phyloP scores from a whole-genome alignment of 2,113 vertebrate species.

The Vombatus ursinus region DNA sequence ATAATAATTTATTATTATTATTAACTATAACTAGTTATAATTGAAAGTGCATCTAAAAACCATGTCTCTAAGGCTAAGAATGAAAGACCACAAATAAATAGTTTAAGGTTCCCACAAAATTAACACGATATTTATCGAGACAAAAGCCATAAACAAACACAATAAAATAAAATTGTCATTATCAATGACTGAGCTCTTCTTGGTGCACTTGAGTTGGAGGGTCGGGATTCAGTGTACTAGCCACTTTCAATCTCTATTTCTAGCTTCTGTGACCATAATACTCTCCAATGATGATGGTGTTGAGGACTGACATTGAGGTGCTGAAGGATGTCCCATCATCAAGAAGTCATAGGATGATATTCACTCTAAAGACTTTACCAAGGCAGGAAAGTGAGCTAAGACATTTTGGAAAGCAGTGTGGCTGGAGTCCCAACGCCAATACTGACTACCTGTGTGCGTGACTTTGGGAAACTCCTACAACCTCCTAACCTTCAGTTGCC shows the following conservation, averaged over 20 bases:
- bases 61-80: constrained; percentile 8
- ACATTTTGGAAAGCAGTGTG: neutral
- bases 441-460: neutral
- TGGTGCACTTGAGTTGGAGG: neutral
- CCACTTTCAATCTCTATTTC: neutral
- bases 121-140: neutral
- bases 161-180: constrained; percentile 3
- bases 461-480: neutral
- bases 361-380: neutral
- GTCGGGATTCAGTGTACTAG: neutral
- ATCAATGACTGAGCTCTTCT: neutral
- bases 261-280: neutral
- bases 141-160: neutral
- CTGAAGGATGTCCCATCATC: neutral
- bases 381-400: neutral
- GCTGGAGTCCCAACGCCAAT: neutral
- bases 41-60: neutral
- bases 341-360: neutral
- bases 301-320: neutral
- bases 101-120: constrained; percentile 4
- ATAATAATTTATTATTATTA: neutral
- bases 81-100: constrained; percentile 15
- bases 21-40: neutral
- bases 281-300: neutral
- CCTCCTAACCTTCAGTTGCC: neutral